phyloP scores from a whole-genome alignment of 2,797 vertebrate genomes.

The Sebastes jordani region DNA sequence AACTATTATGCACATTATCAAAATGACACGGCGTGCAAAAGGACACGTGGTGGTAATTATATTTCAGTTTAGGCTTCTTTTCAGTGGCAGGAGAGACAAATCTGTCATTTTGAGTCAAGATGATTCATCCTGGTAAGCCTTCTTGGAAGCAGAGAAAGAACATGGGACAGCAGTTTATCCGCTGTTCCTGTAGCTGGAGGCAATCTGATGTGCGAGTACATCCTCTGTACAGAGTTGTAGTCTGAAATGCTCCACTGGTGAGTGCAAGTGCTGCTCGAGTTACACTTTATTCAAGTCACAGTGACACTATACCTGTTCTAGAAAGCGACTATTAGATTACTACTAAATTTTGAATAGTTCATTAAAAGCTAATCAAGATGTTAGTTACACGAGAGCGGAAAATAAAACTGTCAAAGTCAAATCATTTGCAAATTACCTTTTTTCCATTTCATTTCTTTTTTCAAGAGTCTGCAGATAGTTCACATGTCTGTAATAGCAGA shows the following conservation, averaged over 20 bases:
- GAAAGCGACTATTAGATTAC: not conserved
- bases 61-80: conserved; percentile 11
- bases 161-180: conserved; percentile 32
- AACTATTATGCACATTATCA: conserved; percentile 4
- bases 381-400: not conserved
- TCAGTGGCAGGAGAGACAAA: conserved; percentile 14
- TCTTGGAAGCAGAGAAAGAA: conserved; percentile 23
- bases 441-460: not conserved
- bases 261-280: conserved; percentile 17
- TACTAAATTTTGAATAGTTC: not conserved
- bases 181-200: conserved; percentile 23
- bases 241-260: conserved; percentile 12
- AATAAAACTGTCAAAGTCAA: not conserved
- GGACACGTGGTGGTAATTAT: conserved; percentile 6
- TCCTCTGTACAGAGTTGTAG: not conserved
- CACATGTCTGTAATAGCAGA: not conserved
- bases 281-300: conserved; percentile 28
- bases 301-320: not conserved
- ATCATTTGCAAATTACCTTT: not conserved
- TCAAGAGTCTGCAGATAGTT: not conserved
- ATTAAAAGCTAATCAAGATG: not conserved
- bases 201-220: not conserved
- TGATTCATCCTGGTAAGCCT: conserved; percentile 31
- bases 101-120: conserved; percentile 22
- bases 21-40: not conserved